A percentile compares a stretch with the other conserved stretches of the same genome.
Conservation (phyloP, 37 sponge, comb jelly and placozoan genomes). For the Chondrosia reniformis region DNA sequence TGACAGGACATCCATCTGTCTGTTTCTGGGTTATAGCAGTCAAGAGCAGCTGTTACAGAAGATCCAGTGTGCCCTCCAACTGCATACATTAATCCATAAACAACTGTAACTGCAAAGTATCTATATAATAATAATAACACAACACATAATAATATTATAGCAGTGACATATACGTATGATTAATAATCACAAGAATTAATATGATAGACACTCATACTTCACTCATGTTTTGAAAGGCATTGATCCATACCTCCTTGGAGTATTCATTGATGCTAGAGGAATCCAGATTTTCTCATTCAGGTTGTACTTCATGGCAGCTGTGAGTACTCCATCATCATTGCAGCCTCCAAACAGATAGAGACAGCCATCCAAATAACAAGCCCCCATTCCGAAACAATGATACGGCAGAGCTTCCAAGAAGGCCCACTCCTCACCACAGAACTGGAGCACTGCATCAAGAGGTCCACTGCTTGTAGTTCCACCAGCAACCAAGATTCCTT, state of each 20-base stretch:
- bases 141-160: neutral
- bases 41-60: constrained; percentile 27
- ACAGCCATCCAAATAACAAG: constrained; percentile 22
- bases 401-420: constrained; percentile 2
- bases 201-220: neutral
- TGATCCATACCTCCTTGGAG: constrained; percentile 38
- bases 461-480: constrained; percentile 27
- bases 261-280: constrained; percentile 23
- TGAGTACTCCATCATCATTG: neutral
- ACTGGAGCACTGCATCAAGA: constrained; percentile 34
- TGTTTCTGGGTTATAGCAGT: constrained; percentile 38
- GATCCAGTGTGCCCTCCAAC: constrained; percentile 36
- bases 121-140: neutral
- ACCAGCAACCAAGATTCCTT: constrained; percentile 39
- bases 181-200: neutral
- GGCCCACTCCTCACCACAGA: constrained; percentile 32
- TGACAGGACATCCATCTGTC: constrained; percentile 32
- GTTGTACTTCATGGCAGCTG: constrained; percentile 21
- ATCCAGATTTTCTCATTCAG: constrained; percentile 39
- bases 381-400: constrained; percentile 31
- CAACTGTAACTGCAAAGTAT: constrained; percentile 28
- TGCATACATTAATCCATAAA: constrained; percentile 51
- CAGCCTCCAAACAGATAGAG: constrained; percentile 45
- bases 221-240: neutral
- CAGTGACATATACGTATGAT: neutral